A percentile compares a stretch with the other conserved stretches of the same genome.
These are phyloP conservation scores for Drosophila arizonae DNA, from an alignment of 1,140 invertebrate genomes.

Conservation along the genomic window DNA sequence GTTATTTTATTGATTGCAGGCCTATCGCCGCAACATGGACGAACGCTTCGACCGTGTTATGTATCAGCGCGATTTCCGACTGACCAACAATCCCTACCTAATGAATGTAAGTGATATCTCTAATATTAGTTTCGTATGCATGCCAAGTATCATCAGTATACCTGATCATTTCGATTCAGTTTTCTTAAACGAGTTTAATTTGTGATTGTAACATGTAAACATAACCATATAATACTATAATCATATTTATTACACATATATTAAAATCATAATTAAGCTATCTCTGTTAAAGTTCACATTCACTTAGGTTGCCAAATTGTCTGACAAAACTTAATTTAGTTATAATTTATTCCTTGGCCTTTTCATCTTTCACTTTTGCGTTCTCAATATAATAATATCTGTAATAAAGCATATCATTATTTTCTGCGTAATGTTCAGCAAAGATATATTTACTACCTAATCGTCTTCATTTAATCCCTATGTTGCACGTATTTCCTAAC, in stretches of 20 bases:
- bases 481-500: not conserved
- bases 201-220: not conserved
- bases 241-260: too few species aligned
- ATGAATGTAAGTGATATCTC: constrained; percentile 83
- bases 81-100: constrained; percentile 84
- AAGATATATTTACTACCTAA: too few species aligned
- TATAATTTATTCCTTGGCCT: too few species aligned
- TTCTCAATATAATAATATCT: too few species aligned
- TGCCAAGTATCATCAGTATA: not conserved
- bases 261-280: too few species aligned
- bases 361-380: too few species aligned
- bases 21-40: constrained; percentile 83
- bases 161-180: not conserved
- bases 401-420: too few species aligned
- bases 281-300: too few species aligned
- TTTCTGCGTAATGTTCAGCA: too few species aligned
- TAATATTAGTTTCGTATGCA: constrained; percentile 10
- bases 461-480: not conserved
- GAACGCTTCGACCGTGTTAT: constrained; percentile 83
- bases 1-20: constrained; percentile 70
- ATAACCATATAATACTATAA: too few species aligned
- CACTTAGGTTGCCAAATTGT: too few species aligned
- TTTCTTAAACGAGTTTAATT: not conserved
- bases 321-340: too few species aligned
- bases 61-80: constrained; percentile 84